phyloP scores from a whole-genome alignment of 2,888 invertebrate species.

The Pandemis corylana region DNA sequence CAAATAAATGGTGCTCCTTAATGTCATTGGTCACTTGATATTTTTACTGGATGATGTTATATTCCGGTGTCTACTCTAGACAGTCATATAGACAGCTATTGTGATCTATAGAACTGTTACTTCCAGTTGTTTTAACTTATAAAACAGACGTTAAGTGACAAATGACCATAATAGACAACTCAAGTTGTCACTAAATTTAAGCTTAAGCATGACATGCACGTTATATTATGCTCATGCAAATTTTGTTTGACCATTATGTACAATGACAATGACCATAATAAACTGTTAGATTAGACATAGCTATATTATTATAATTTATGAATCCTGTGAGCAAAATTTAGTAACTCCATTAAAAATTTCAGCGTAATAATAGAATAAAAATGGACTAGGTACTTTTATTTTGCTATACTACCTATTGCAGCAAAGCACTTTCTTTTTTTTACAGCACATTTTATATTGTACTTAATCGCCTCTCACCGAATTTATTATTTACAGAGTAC shows the following conservation, averaged over 20 bases:
- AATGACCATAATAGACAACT: constrained; percentile 31
- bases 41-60: neutral
- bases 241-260: constrained; percentile 23
- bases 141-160: constrained; percentile 8
- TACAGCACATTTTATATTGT: constrained; percentile 45
- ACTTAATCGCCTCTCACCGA: constrained; percentile 78
- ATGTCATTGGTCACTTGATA: constrained; percentile 25
- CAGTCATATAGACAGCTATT: neutral
- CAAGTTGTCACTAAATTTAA: constrained; percentile 33
- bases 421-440: constrained; percentile 15
- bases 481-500: constrained; percentile 64
- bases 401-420: constrained; percentile 4
- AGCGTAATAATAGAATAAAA: neutral
- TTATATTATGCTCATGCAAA: constrained; percentile 13
- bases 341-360: neutral
- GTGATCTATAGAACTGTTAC: neutral
- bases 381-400: constrained; percentile 5
- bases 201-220: constrained; percentile 30
- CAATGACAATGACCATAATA: constrained; percentile 34
- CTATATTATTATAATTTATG: constrained; percentile 3
- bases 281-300: neutral
- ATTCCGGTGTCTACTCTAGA: neutral
- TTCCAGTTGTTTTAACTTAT: neutral
- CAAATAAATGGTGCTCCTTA: constrained; percentile 37
- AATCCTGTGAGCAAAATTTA: neutral